phyloP scores from a whole-genome alignment of 2,797 vertebrate genomes.

The Trachurus trachurus region DNA sequence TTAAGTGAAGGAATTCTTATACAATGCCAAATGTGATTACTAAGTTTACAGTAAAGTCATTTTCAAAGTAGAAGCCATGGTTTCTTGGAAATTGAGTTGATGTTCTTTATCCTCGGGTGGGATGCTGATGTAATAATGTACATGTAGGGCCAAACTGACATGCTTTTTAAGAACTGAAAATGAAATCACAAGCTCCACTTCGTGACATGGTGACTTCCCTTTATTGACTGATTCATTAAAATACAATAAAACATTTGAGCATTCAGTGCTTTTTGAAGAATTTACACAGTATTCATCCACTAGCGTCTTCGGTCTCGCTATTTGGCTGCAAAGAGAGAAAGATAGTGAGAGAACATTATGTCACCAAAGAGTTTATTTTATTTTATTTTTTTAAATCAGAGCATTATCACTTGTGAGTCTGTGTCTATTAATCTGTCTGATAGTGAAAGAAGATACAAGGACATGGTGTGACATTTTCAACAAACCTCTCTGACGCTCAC shows the following conservation, averaged over 20 bases:
- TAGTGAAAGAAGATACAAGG: constrained; percentile 18
- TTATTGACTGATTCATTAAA: constrained; percentile 74
- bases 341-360: constrained; percentile 24
- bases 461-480: not conserved
- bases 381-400: constrained; percentile 3
- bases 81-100: not conserved
- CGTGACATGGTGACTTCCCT: constrained; percentile 59
- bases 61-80: not conserved
- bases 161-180: constrained; percentile 12
- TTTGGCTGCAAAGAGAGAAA: constrained; percentile 65
- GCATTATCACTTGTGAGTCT: not conserved
- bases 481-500: constrained; percentile 63
- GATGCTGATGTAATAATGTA: constrained; percentile 42
- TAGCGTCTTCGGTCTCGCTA: constrained; percentile 27
- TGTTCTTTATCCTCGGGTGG: not conserved
- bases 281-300: constrained; percentile 53
- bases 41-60: not conserved
- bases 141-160: not conserved
- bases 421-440: constrained; percentile 15
- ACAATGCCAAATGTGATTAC: no score
- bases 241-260: constrained; percentile 65
- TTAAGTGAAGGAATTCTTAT: not conserved
- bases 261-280: constrained; percentile 60
- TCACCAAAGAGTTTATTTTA: constrained; percentile 14
- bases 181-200: constrained; percentile 3